These are phyloP conservation scores for Epinephelus awoara DNA, from an alignment of 2,797 vertebrate genomes.

Conservation along the genomic window DNA sequence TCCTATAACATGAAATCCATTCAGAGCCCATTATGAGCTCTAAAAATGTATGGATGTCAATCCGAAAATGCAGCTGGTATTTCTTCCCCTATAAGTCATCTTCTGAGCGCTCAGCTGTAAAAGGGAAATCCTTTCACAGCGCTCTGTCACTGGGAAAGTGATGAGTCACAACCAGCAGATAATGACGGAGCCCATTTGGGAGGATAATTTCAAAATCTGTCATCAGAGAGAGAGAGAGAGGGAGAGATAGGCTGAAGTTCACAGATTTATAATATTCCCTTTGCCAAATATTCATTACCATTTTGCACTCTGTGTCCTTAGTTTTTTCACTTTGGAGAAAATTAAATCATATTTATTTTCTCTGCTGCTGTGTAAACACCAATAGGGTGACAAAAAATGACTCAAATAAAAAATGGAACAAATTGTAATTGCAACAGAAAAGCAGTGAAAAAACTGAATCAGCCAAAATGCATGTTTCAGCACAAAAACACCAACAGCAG, in stretches of 20 bases:
- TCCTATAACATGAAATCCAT: constrained; percentile 6
- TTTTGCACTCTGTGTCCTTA: constrained; percentile 23
- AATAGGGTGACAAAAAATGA: constrained; percentile 24
- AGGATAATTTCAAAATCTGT: constrained; percentile 63
- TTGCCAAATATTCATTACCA: constrained; percentile 39
- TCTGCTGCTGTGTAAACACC: constrained; percentile 17
- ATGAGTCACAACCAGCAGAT: constrained; percentile 70
- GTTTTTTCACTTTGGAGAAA: constrained; percentile 32
- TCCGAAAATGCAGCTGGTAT: constrained; percentile 40
- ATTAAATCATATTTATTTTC: constrained; percentile 41
- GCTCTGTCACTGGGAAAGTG: constrained; percentile 55
- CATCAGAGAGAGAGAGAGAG: constrained; percentile 18
- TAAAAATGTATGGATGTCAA: constrained; percentile 36
- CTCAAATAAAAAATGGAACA: constrained; percentile 1
- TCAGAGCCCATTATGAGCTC: constrained; percentile 25
- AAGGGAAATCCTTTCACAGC: constrained; percentile 59
- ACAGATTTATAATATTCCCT: constrained; percentile 49
- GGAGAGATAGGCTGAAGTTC: constrained; percentile 23
- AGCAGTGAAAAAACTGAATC: neutral
- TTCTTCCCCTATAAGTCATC: constrained; percentile 44
- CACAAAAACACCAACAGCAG: neutral
- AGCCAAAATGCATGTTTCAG: constrained; percentile 2
- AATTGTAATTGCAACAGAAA: neutral
- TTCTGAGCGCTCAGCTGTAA: constrained; percentile 44
- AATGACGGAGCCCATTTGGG: constrained; percentile 62